Conservation (phyloP, 2,888 invertebrate species). For the Diarsia brunnea region DNA sequence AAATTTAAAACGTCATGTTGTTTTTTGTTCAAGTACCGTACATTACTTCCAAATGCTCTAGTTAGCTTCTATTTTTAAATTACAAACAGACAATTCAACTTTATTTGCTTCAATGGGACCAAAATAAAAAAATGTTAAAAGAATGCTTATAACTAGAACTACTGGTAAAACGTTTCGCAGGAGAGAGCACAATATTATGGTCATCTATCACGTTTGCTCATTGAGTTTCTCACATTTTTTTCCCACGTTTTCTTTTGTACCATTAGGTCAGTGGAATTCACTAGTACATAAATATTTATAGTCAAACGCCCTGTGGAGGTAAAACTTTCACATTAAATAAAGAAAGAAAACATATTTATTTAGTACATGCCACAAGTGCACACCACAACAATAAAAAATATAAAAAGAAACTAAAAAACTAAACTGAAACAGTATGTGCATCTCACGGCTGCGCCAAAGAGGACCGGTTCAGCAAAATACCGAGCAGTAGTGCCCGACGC, state of each 20-base stretch:
- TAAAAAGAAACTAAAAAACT: no score
- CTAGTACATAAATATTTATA: neutral
- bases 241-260: neutral
- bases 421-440: no score
- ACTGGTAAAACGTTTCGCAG: neutral
- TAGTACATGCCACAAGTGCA: no score
- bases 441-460: no score
- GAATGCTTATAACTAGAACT: neutral
- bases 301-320: neutral
- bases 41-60: neutral
- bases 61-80: neutral
- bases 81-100: neutral
- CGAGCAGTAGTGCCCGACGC: no score
- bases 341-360: no score
- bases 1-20: neutral
- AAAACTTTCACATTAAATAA: neutral
- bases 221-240: neutral
- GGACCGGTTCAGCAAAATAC: no score
- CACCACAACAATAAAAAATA: no score
- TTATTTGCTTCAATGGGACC: neutral
- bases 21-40: neutral
- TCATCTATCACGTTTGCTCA: conserved; percentile 3
- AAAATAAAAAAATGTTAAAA: neutral
- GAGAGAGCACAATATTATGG: no score
- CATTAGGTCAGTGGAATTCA: neutral